Base-by-base conservation (phyloP, 2,113 vertebrate species). In the Zingel zingel region DNA sequence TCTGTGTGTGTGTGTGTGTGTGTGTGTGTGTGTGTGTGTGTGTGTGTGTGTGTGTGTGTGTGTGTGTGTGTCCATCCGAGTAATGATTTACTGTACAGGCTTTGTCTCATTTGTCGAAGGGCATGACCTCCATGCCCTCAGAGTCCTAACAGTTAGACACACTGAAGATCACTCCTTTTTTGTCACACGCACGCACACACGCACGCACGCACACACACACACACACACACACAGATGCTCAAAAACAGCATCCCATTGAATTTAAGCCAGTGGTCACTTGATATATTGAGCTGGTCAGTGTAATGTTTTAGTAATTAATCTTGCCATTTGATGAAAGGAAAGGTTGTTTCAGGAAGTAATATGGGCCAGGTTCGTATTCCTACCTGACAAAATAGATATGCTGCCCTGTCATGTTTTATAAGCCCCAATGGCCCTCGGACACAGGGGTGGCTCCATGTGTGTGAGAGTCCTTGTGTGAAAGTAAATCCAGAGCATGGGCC, bases 271-370 rank as follows among this genome's bases (percentile, higher is more conserved):
- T 33, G 45, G 48, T 18, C 45, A 16, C 57, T 62, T 77, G 71
- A 83, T 66, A 18, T 57, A 79, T 79, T 69, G 67, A 75, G 71
- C 51, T 33, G 56, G 77, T 71, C 65, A 64, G 39, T 73, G 65
- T 75, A 74, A 65, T 70, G 57, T 88, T 75, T 70, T 43, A 27
- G 43, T 88, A 87, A 89, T 91, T 87, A 73, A 90, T 87, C 57
- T 66, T 25, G 57, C 39, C 66, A 65, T 72, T 61, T 56, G 50
- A 83, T 79, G 66, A 88, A 82, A 72, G 51, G 56, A 73, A 74
- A 66, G 62, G 57, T 85, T 81, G 48, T 74, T 87, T 77, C 36
- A 61, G 58, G 75, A 83, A 75, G 72, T 47, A 48, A 76, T 58
- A 54, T 14, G 5, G 69, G 57, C 36, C 33, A 36, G 67, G 76